Evolutionary conservation across 2,113 vertebrate species (phyloP).

Genomic region (Sisor rabdophorus): DNA sequence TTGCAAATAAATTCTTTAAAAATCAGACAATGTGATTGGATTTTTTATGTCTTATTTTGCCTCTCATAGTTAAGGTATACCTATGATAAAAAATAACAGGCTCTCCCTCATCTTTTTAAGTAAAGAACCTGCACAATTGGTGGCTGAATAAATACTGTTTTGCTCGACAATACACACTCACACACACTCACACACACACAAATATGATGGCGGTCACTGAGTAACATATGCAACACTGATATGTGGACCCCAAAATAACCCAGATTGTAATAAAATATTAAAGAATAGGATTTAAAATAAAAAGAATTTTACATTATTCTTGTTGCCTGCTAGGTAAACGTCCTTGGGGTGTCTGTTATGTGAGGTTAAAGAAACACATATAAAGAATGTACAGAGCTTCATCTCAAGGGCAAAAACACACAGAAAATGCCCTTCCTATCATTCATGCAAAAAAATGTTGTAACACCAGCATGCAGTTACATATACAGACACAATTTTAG

Average conservation of each 20-base stretch:
- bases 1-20: too few relatives aligned
- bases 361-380: slow-evolving; percentile 34
- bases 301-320: neutral
- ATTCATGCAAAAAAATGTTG: neutral
- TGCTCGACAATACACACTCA: too few relatives aligned
- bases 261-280: neutral
- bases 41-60: too few relatives aligned
- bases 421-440: slow-evolving; percentile 12
- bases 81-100: too few relatives aligned
- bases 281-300: neutral
- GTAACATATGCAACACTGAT: neutral
- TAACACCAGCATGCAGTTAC: neutral
- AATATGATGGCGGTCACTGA: too few relatives aligned
- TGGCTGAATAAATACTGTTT: too few relatives aligned
- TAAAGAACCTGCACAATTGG: too few relatives aligned
- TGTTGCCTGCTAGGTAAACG: neutral
- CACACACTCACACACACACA: too few relatives aligned
- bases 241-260: neutral
- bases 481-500: neutral
- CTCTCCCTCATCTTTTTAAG: too few relatives aligned
- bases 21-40: too few relatives aligned
- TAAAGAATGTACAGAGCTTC: slow-evolving; percentile 26
- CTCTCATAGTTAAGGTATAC: too few relatives aligned
- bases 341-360: slow-evolving; percentile 22
- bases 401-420: slow-evolving; percentile 43